These are phyloP conservation scores for Alviniconcha strummeri DNA, from an alignment of 2,888 invertebrate genomes.

Conservation along the genomic window DNA sequence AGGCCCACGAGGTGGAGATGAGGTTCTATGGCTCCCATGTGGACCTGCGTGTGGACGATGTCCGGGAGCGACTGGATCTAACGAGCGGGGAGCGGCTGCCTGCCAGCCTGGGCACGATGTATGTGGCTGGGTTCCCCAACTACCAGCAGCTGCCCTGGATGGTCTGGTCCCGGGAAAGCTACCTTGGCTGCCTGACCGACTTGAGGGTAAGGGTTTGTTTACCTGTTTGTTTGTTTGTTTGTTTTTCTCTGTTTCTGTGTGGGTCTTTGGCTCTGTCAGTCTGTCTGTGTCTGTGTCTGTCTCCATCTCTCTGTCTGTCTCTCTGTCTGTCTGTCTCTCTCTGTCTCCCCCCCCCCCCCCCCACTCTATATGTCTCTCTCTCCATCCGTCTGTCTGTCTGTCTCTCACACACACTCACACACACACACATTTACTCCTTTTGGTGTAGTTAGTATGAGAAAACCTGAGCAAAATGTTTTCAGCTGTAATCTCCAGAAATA, in stretches of 20 bases:
- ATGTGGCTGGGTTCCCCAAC: slow-evolving; percentile 58
- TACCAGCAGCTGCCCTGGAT: slow-evolving; percentile 64
- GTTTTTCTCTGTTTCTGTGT: neutral
- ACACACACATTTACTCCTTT: slow-evolving; percentile 15
- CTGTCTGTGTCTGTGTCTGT: too few species aligned
- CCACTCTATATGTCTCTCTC: too few species aligned
- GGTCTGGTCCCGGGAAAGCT: slow-evolving; percentile 64
- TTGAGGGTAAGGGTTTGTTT: slow-evolving; percentile 49
- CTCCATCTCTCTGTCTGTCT: too few species aligned
- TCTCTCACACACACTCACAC: slow-evolving; percentile 15
- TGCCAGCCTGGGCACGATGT: slow-evolving; percentile 40
- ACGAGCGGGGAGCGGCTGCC: slow-evolving; percentile 31
- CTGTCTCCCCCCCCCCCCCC: too few species aligned
- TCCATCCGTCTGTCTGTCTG: too few species aligned
- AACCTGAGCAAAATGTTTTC: too few species aligned
- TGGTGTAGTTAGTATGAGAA: too few species aligned
- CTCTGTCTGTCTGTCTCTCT: too few species aligned
- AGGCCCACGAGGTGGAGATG: slow-evolving; percentile 57
- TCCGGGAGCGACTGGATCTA: slow-evolving; percentile 42
- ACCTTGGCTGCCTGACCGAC: slow-evolving; percentile 68
- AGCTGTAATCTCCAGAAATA: too few species aligned
- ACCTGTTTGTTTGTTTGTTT: neutral
- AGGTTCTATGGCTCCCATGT: slow-evolving; percentile 36
- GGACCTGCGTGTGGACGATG: slow-evolving; percentile 55
- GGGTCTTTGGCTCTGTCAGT: neutral